Evolutionary conservation across 2,113 vertebrate species (phyloP), one percentile per base, ranked within the genome.

Genomic region (Pomatorhinus ruficollis): DNA sequence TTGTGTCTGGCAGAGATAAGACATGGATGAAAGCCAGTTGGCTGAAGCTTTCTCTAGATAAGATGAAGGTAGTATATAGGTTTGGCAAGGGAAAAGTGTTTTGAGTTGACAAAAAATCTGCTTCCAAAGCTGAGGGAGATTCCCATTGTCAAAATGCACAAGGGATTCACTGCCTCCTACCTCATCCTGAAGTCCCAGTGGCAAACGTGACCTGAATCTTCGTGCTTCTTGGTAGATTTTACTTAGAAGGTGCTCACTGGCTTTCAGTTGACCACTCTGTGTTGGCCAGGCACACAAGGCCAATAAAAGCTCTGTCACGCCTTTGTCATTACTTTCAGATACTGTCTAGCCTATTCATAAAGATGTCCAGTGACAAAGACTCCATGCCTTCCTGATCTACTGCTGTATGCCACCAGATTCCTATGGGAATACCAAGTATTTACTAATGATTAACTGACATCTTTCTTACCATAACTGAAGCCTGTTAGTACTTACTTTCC

Each of bases 1-100:
- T 95, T 89, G 87, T 90, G 93, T 95, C 88, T 96, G 93, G 94
- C 96, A 95, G 89, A 95, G 94, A 97, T 95, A 97, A 97, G 94
- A 90, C 54, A 82, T 88, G 94, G 95, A 97, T 90, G 85, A 96
- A 97, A 97, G 96, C 95, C 93, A 96, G 86, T 93, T 95, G 76
- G 82, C 90, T 79, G 79, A 83, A 68, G 47, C 56, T 95, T 91
- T 95, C 68, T 84, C 82, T 76, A 93, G 94, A 97, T 94, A 97
- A 96, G 79, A 94, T 84, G 93, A 94, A 97, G 94, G 89, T 96
- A 94, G 91, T 69, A 21, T 78, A 95, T 22, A 57, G 57, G 31
- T 94, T 94, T 93, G 93, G 93, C 85, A 93, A 95, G 37, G n/a
- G 11, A 92, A 60, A 95, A 95, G 57, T 57, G 37, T 89, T 95